A percentile compares a stretch with the other conserved stretches of the same genome.
Evolutionary conservation across 2,113 vertebrate species (phyloP).

Genomic region (Cyphomyrus plagiostoma): DNA sequence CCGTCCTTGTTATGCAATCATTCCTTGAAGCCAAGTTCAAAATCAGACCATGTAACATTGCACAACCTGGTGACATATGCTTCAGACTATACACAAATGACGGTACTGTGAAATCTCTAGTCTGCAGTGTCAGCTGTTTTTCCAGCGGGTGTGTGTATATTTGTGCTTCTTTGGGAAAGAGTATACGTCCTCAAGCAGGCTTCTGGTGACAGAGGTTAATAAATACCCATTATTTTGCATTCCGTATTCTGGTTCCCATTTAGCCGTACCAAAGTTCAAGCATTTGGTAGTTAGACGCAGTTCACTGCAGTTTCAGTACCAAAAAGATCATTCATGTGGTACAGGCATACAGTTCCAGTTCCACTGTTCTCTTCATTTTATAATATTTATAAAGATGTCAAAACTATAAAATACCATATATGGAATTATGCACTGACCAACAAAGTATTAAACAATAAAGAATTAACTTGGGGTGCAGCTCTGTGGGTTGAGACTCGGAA

Average conservation of each 20-base stretch:
- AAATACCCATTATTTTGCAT: neutral
- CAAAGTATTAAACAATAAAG: neutral
- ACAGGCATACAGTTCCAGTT: neutral
- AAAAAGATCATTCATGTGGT: neutral
- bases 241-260: neutral
- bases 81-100: neutral
- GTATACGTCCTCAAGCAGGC: neutral
- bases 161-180: neutral
- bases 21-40: neutral
- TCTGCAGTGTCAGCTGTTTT: neutral
- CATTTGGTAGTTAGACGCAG: neutral
- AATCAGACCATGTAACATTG: slow-evolving; percentile 11
- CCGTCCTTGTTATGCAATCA: slow-evolving; percentile 34
- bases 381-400: neutral
- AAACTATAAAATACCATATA: neutral
- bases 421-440: neutral
- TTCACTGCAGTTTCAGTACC: neutral
- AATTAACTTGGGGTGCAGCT: neutral
- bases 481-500: neutral
- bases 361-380: neutral
- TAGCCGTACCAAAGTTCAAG: neutral
- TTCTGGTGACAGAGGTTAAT: neutral
- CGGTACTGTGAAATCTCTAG: neutral
- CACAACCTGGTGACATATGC: slow-evolving; percentile 14
- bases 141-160: neutral